phyloP scores from a whole-genome alignment of 35 echinoderm and acorn worm species.

The Eucidaris tribuloides region DNA sequence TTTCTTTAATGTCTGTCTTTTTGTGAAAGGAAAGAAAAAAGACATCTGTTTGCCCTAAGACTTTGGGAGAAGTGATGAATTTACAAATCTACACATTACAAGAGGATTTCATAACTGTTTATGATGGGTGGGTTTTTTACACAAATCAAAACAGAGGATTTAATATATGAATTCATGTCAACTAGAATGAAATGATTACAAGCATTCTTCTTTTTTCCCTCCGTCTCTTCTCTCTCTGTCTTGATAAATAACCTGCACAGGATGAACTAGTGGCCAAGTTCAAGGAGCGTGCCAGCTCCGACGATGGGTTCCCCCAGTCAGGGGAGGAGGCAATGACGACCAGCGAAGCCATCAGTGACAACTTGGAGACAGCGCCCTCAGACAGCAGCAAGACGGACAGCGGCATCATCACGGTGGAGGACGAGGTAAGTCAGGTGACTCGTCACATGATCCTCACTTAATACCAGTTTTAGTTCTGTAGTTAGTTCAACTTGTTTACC shows the following conservation, averaged over 20 bases:
- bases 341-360: constrained; percentile 18
- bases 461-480: too few relatives aligned
- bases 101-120: too few relatives aligned
- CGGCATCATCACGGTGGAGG: constrained; percentile 29
- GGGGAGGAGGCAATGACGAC: background rate
- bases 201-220: background rate
- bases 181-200: too few relatives aligned
- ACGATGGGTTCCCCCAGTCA: constrained; percentile 7
- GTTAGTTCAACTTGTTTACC: too few relatives aligned
- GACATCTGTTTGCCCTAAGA: too few relatives aligned
- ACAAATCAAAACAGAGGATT: too few relatives aligned
- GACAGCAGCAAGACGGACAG: constrained; percentile 46
- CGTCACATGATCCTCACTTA: background rate
- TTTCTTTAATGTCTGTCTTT: too few relatives aligned
- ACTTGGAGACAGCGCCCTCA: background rate
- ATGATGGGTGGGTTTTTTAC: too few relatives aligned
- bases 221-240: background rate
- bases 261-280: constrained; percentile 27
- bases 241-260: background rate
- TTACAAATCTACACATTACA: too few relatives aligned
- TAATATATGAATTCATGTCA: too few relatives aligned
- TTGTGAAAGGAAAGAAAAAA: too few relatives aligned
- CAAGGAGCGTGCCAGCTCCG: constrained; percentile 21
- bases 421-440: constrained; percentile 36
- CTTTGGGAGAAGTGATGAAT: too few relatives aligned